Evolutionary conservation across 2,113 vertebrate genomes (phyloP).

Genomic region (Phrynosoma blainvillii): DNA sequence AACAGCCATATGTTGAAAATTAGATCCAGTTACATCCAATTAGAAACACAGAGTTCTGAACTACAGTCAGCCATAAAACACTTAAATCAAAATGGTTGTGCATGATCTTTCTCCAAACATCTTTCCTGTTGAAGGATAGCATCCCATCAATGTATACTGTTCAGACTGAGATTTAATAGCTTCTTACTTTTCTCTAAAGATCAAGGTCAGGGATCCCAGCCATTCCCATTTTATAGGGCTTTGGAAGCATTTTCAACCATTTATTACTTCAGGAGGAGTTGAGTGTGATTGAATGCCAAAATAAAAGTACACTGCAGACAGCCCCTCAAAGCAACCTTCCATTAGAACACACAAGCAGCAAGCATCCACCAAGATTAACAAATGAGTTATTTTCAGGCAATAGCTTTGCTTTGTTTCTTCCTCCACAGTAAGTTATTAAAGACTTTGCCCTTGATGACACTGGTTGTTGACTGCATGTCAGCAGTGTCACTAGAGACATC

Average conservation of each 20-base stretch:
- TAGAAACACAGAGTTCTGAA: conserved; percentile 54
- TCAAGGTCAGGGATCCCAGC: conserved; percentile 67
- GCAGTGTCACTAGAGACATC: neutral
- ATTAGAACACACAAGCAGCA: conserved; percentile 26
- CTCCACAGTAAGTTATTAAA: conserved; percentile 9
- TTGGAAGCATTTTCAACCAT: conserved; percentile 62
- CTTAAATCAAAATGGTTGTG: conserved; percentile 32
- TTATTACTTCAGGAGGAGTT: conserved; percentile 61
- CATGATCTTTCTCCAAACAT: conserved; percentile 47
- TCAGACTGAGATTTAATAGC: conserved; percentile 53
- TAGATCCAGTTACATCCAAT: conserved; percentile 61
- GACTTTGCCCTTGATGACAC: conserved; percentile 17
- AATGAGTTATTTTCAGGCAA: conserved; percentile 17
- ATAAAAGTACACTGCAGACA: conserved; percentile 51
- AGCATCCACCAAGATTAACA: neutral
- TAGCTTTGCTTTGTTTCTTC: conserved; percentile 15
- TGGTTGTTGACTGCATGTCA: conserved; percentile 7
- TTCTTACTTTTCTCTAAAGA: conserved; percentile 71
- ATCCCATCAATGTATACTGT: conserved; percentile 40
- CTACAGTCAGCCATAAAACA: conserved; percentile 38
- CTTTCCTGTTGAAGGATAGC: conserved; percentile 15
- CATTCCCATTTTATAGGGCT: conserved; percentile 67
- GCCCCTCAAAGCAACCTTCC: conserved; percentile 41
- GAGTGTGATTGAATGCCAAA: conserved; percentile 59
- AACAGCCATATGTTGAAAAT: conserved; percentile 50